Evolutionary conservation across 2,113 vertebrate species (phyloP), one percentile per base, ranked within the genome.

Genomic region (Panthera tigris): DNA sequence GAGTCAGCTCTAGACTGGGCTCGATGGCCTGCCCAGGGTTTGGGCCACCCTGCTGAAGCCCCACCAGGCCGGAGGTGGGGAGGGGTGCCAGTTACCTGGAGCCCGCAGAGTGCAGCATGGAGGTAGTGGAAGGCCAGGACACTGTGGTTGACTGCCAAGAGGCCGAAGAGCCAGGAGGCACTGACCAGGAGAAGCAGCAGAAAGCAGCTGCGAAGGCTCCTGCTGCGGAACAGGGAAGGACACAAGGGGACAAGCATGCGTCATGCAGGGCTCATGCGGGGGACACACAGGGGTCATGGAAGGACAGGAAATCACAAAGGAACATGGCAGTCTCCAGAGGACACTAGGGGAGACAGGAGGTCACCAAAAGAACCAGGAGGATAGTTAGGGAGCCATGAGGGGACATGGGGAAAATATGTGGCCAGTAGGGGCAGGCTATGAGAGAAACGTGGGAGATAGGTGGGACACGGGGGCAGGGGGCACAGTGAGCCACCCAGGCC

Each of bases 141-240:
- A 98, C 99, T 99, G 99, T 99, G 99, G 99, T 99, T 99, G 97
- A 99, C 99, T 57, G 99, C 99, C 99, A 99, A 99, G 94, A 99
- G 99, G 94, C 99, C 99, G 98, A 99, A 99, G 86, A 99, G 99
- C 99, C 99, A 99, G 98, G 99, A 99, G 98, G 99, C 99, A 93
- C 99, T 99, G 99, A 99, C 99, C 96, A 99, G 98, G 97, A 99
- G 99, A 96, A 99, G 98, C 86, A 99, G 99, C 97, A 99, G 98
- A 98, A 99, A 99, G 98, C 99, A 99, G 98, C 99, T 99, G 66
- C 99, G 99, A 96, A 99, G 99, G 87, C 99, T 99, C 89, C 98
- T 99, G 99, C 98, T 97, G 98, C 69, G 95, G 97, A 98, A 99
- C 89, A 97, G 29, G 95, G 78, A 95, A 76, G 96, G 92, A 98